Evolutionary conservation across 2,113 vertebrate species (phyloP).

Genomic region (Pedetes capensis): DNA sequence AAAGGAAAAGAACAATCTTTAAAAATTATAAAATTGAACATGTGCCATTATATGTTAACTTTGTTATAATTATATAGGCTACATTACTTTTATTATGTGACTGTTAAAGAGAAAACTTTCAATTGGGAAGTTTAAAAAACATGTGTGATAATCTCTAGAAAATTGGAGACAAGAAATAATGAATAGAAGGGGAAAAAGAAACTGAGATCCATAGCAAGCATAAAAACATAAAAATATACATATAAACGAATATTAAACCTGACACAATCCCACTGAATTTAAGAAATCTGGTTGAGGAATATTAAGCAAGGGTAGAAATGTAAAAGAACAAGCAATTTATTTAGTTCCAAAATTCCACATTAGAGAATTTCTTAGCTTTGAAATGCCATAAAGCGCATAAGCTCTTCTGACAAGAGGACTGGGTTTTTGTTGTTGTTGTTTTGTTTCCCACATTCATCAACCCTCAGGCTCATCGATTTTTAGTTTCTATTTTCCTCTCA

Average conservation of each 20-base stretch:
- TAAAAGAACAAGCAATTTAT: neutral
- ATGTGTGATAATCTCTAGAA: neutral
- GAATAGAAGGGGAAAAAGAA: too few relatives aligned
- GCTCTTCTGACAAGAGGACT: neutral
- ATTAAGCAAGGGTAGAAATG: neutral
- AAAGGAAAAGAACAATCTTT: neutral
- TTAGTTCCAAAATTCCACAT: neutral
- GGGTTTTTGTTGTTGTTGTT: neutral
- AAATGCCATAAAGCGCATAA: neutral
- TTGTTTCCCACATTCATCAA: neutral
- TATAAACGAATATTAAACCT: neutral
- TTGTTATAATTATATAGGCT: neutral
- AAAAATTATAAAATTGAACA: neutral
- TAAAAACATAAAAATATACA: neutral
- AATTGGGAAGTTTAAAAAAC: neutral
- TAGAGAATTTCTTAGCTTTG: neutral
- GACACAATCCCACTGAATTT: neutral
- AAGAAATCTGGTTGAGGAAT: neutral
- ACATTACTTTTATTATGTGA: neutral
- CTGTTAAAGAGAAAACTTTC: neutral
- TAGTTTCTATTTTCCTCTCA: neutral
- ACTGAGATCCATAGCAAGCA: fast-evolving
- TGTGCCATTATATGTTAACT: neutral
- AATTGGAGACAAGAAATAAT: too few relatives aligned
- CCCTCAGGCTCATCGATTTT: neutral